Base-by-base conservation (phyloP, 1,140 invertebrate genomes). In the Calosoma granatense region DNA sequence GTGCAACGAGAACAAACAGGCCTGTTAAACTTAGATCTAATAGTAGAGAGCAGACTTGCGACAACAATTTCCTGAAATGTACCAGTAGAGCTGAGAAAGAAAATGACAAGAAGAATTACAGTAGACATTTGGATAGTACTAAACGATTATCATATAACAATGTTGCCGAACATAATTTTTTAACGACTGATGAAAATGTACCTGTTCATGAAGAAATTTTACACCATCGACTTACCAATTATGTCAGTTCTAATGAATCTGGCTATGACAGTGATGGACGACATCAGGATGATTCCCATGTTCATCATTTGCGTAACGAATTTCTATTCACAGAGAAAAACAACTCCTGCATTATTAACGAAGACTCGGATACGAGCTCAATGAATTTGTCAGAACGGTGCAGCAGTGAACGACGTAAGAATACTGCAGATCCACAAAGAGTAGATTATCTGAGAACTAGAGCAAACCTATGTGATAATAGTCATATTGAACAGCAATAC, bases 241-340 rank as follows among this genome's bases (percentile, higher is more conserved):
- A 87, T 67, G 79, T 88, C 12, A 87, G 86, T 69, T 89, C 86
- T 21, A 89, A 88, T 67, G 87, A 89, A 71, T 89, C 86, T 22
- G 87, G 87, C 17, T 89, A 89, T 67, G 87, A 90, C 61, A 88
- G 86, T 68, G 87, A 89, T 63, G 82, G 85, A 14, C 78, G 83
- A 53, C 76, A 76, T n/a, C 75, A 74, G 51, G 76, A 76, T 59
- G 76, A 78, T 63, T 70, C 76, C 64, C 75, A 69, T 62, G 78
- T 65, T 54, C 66, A 70, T 58, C 70, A 67, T 0, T 70, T 72
- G 15, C 53, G 67, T 2, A 55, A 69, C 41, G 41, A 47, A 47
- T 9, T 6, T 26, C 53, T 58, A 39, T 55, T 62, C 20, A 3
- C 55, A 20, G 39, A 54, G 47, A 54, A 56, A 17, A 56, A 55